Base-by-base conservation (phyloP, 1,140 invertebrate genomes). In the Euura saliciscinereae region DNA sequence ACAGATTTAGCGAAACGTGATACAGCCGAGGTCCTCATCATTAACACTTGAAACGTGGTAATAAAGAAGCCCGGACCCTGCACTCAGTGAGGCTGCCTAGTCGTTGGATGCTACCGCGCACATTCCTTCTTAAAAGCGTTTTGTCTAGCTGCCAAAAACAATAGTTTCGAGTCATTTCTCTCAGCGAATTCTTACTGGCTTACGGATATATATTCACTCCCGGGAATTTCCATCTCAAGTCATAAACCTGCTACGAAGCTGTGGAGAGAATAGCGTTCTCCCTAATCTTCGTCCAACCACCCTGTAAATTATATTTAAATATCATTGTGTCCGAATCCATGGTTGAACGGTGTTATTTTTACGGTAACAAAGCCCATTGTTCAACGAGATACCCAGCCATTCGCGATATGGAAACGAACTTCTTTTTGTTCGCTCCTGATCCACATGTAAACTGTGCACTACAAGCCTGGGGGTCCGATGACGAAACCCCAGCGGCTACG, bases 111-210 rank as follows among this genome's bases (percentile, higher is more conserved):
- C 46, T 51, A n/a, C 51, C 51, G 51, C 3, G 28, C 13, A n/a
- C 51, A 59, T 59, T 59, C 51, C 51, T 59, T 59, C 51, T 59
- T 59, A 59, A 59, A 59, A 59, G 51, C 51, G 51, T 59, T 59
- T 59, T 59, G 51, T 59, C 51, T 59, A 59, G 51, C 51, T 59
- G 51, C 51, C 51, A 59, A 59, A 59, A 59, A 59, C 51, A 59
- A 59, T 59, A 59, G 51, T n/a, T 11, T 59, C 51, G 13, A 6
- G 3, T 59, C 51, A 6, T 59, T 59, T 59, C 51, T 59, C 51
- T 59, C 51, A n/a, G 28, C 51, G 51, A 59, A 59, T 11, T 59
- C 13, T 0, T 59, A n/a, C 10, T 8, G 8, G 0, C 6, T 8
- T 6, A 59, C 51, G 51, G 8, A 59, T 59, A 59, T 59, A 11